Base-by-base conservation (phyloP, 2,113 vertebrate genomes). In the Eretmochelys imbricata region DNA sequence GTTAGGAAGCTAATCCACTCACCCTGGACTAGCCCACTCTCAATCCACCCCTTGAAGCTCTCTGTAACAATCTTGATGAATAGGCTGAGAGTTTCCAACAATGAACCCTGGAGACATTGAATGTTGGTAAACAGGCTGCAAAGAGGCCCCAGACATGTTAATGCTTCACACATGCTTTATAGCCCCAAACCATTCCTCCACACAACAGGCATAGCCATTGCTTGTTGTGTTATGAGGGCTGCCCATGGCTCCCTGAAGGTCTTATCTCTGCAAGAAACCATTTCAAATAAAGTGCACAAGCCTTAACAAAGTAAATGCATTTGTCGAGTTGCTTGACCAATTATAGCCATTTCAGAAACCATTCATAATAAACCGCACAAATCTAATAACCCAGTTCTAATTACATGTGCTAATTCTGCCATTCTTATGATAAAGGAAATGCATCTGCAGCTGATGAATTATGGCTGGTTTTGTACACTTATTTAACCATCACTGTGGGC, bases 281-380 rank as follows among this genome's bases (percentile, higher is more conserved):
- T 97, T 57, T 81, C 94, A 85, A 96, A 95, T 90, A 87, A 94
- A 88, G 84, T 59, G 90, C 90, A 89, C 59, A 81, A 31, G 48
- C 81, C 48, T 75, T 51, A 96, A 88, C 88, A 83, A 89, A 91
- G 91, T 92, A 97, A 98, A 97, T 85, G 89, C 51, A 94, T 93
- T 86, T 59, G 78, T 83, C 87, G 84, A 89, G 76, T 88, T 94
- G 85, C 96, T 93, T 93, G 93, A 92, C 85, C 96, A 97, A 97
- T 97, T 96, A 94, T n/a, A 96, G 76, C 62, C 10, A 90, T 93
- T 97, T 96, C 91, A 90, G 95, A 96, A 94, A 90, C 91, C 93
- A 92, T 96, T 94, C 82, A 75, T 92, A 95, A 96, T 89, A 97
- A 90, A 1, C 1, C 54, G 87, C 78, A 50, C n/a, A 62, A 89